phyloP scores from a whole-genome alignment of 2,888 invertebrate genomes.

The Acrocera orbiculus region DNA sequence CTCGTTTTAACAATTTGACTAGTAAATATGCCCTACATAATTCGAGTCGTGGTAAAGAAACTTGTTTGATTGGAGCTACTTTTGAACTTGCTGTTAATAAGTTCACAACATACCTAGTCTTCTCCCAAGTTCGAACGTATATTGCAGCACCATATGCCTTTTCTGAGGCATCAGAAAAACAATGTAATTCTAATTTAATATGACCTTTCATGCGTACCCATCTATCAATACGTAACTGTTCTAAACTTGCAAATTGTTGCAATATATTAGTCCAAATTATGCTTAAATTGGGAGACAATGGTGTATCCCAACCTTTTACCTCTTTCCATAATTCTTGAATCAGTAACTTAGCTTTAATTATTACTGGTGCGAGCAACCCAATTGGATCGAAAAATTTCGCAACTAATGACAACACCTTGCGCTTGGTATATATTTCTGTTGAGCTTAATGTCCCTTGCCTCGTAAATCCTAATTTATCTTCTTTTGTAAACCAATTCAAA shows the following conservation, averaged over 20 bases:
- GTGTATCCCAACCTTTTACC: constrained; percentile 1
- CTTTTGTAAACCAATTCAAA: constrained; percentile 1
- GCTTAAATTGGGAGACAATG: neutral
- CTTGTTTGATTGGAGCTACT: too few relatives aligned
- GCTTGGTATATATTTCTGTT: neutral
- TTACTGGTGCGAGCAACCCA: constrained; percentile 2
- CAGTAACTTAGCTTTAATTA: neutral
- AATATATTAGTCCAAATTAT: neutral
- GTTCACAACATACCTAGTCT: too few relatives aligned
- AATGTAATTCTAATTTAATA: too few relatives aligned
- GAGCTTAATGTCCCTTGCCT: too few relatives aligned
- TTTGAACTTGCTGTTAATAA: too few relatives aligned
- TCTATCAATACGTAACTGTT: constrained; percentile 2
- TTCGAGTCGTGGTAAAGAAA: too few relatives aligned
- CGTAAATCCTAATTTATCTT: constrained; percentile 2
- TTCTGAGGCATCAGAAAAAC: too few relatives aligned
- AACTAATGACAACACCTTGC: constrained; percentile 1
- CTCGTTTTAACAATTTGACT: too few relatives aligned
- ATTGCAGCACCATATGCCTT: too few relatives aligned
- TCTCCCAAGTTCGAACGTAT: too few relatives aligned
- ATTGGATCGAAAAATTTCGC: constrained; percentile 5
- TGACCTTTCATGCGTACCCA: too few relatives aligned
- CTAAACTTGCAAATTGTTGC: neutral
- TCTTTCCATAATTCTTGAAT: constrained; percentile 1
- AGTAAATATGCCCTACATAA: too few relatives aligned